These are phyloP conservation scores for Echinops telfairi DNA, from an alignment of 2,113 vertebrate genomes.

Conservation along the genomic window DNA sequence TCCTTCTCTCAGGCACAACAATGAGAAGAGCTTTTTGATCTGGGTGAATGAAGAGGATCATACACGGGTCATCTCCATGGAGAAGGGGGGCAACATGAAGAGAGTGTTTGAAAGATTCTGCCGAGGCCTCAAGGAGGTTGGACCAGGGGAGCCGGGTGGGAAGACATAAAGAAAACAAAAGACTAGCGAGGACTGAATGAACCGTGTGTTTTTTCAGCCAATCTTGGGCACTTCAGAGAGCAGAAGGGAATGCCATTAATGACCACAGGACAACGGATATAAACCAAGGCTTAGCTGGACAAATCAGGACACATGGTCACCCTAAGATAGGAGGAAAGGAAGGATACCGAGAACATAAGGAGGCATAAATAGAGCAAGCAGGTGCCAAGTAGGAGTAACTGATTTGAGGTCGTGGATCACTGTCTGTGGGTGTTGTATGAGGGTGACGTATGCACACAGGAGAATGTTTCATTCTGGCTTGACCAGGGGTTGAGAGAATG, in stretches of 20 bases:
- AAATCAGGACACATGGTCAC: slow-evolving; percentile 39
- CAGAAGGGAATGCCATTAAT: slow-evolving; percentile 40
- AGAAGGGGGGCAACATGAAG: slow-evolving; percentile 97
- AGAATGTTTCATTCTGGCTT: neutral
- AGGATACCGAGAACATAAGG: slow-evolving; percentile 15
- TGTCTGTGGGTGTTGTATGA: neutral
- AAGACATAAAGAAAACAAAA: slow-evolving; percentile 49
- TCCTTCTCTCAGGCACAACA: slow-evolving; percentile 89
- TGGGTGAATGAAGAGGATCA: slow-evolving; percentile 94
- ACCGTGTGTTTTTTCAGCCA: slow-evolving; percentile 4
- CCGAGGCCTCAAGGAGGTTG: slow-evolving; percentile 94
- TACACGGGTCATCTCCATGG: slow-evolving; percentile 92
- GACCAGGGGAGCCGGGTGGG: slow-evolving; percentile 56
- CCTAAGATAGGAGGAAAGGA: slow-evolving; percentile 24
- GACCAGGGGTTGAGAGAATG: neutral
- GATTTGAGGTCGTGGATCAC: neutral
- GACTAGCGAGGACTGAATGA: neutral
- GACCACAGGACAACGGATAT: slow-evolving; percentile 1
- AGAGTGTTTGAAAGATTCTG: slow-evolving; percentile 98
- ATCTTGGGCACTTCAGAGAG: neutral
- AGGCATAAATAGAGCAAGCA: slow-evolving; percentile 2
- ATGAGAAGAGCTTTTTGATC: slow-evolving; percentile 92
- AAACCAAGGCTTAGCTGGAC: slow-evolving; percentile 37
- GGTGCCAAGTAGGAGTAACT: neutral
- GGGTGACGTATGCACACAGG: neutral